These are phyloP conservation scores for Rissa tridactyla DNA, from an alignment of 2,113 vertebrate genomes.

Conservation along the genomic window DNA sequence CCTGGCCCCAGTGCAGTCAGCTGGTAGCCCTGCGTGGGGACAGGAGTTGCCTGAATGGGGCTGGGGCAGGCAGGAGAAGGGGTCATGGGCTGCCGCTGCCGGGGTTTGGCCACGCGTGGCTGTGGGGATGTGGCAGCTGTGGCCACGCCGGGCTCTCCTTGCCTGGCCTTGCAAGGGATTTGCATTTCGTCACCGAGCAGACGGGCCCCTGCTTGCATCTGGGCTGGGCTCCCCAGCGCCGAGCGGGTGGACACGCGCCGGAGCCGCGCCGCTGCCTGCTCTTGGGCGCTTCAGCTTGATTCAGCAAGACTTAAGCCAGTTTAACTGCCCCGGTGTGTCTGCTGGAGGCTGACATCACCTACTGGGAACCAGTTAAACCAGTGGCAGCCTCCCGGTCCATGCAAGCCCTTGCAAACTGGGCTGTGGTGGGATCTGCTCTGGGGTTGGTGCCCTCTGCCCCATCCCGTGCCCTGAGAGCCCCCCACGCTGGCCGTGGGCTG, in stretches of 20 bases:
- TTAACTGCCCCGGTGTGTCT: background rate
- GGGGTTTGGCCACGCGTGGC: accelerated
- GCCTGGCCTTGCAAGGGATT: background rate
- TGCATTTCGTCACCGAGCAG: background rate
- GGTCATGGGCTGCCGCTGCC: accelerated
- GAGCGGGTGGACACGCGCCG: background rate
- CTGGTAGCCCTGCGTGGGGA: accelerated
- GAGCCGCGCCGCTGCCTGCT: background rate
- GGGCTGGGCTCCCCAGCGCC: background rate
- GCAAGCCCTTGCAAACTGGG: background rate
- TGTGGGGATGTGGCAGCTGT: background rate
- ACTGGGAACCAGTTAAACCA: conserved; percentile 16
- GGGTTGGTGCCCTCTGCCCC: background rate
- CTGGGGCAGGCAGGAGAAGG: background rate
- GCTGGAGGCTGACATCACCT: background rate
- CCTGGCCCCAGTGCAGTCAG: accelerated
- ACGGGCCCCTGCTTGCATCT: background rate
- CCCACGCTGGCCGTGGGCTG: accelerated
- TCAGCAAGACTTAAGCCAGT: conserved; percentile 50
- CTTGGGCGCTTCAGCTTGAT: background rate
- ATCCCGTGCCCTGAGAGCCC: background rate
- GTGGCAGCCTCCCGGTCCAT: background rate
- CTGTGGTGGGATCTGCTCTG: background rate
- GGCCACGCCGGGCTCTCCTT: background rate
- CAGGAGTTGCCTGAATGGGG: accelerated